Conservation (phyloP, 1,140 invertebrate genomes). For the Choristoneura fumiferana region DNA sequence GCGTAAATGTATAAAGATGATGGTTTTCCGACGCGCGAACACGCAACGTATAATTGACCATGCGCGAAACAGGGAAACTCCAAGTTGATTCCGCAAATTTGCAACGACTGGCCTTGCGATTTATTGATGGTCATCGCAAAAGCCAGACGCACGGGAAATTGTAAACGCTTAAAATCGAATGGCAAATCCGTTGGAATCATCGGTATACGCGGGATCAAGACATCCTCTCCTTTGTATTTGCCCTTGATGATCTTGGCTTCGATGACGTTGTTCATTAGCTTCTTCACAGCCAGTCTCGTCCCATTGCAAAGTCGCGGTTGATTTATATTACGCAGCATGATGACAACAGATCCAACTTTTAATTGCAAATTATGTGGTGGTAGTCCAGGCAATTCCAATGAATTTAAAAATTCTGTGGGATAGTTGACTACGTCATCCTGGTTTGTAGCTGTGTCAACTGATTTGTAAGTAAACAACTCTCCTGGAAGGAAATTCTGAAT, state of each 20-base stretch:
- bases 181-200: conserved; percentile 26
- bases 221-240: conserved; percentile 40
- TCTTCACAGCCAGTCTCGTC: conserved; percentile 57
- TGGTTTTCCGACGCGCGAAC: conserved; percentile 59
- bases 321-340: conserved; percentile 55
- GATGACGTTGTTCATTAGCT: conserved; percentile 45
- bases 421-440: conserved; percentile 40
- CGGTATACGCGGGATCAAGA: conserved; percentile 5
- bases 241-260: conserved; percentile 36
- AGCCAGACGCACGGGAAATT: conserved; percentile 69
- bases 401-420: conserved; percentile 44
- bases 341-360: conserved; percentile 42
- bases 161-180: conserved; percentile 56
- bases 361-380: conserved; percentile 54
- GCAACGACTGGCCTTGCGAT: conserved; percentile 72
- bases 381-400: conserved; percentile 41
- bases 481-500: conserved; percentile 34
- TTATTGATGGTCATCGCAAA: conserved; percentile 80
- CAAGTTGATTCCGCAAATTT: conserved; percentile 38
- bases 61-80: conserved; percentile 35
- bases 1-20: conserved; percentile 51
- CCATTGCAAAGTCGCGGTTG: conserved; percentile 68
- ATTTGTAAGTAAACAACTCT: conserved; percentile 38
- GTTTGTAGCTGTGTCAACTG: conserved; percentile 40
- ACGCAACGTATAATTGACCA: conserved; percentile 38